Evolutionary conservation across 1,140 invertebrate genomes (phyloP).

Genomic region (Drosophila tani): DNA sequence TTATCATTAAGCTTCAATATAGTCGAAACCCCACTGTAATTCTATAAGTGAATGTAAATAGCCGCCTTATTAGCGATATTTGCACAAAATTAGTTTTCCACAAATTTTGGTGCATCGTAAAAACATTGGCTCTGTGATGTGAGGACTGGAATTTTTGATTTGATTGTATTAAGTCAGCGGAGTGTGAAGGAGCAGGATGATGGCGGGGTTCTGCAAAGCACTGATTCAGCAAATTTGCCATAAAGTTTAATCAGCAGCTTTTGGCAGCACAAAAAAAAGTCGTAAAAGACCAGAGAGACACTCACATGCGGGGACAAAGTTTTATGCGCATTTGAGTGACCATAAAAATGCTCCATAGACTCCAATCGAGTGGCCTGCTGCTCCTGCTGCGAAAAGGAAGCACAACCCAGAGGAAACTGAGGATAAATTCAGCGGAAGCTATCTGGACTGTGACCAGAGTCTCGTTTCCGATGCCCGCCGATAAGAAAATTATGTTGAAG

Average conservation of each 20-base stretch:
- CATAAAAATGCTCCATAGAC: constrained; percentile 69
- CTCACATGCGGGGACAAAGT: constrained; percentile 49
- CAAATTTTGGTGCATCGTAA: constrained; percentile 54
- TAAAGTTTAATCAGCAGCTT: constrained; percentile 84
- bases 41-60: constrained; percentile 10
- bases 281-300: constrained; percentile 44
- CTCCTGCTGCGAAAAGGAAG: constrained; percentile 10
- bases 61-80: constrained; percentile 57
- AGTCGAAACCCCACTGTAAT: not conserved
- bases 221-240: constrained; percentile 82
- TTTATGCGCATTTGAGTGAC: constrained; percentile 81
- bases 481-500: constrained; percentile 71
- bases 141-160: constrained; percentile 62
- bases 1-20: not conserved
- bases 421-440: constrained; percentile 13
- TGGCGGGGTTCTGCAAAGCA: constrained; percentile 24
- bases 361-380: constrained; percentile 24
- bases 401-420: constrained; percentile 12
- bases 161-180: constrained; percentile 55
- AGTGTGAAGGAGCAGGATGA: constrained; percentile 4
- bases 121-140: constrained; percentile 38
- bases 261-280: constrained; percentile 44
- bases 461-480: constrained; percentile 36
- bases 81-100: constrained; percentile 59
- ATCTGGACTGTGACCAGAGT: constrained; percentile 7